Evolutionary conservation across 1,140 invertebrate genomes (phyloP).

Genomic region (Aphaenogaster ashmeadi): DNA sequence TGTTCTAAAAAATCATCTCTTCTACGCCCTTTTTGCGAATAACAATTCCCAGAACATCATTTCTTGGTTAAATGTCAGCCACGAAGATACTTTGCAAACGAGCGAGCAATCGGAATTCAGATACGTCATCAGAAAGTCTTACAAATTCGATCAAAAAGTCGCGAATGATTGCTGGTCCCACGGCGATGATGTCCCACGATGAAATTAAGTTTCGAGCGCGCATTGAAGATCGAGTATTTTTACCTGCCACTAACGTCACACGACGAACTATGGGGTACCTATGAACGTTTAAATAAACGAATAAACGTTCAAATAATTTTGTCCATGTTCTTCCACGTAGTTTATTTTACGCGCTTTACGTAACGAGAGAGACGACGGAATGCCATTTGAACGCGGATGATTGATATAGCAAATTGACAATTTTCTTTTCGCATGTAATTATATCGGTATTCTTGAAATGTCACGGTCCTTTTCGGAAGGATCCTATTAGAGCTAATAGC

Average conservation of each 20-base stretch:
- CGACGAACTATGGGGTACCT: neutral
- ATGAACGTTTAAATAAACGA: constrained; percentile 19
- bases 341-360: neutral
- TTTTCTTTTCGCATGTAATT: neutral
- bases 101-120: neutral
- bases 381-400: neutral
- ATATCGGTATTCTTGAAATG: neutral
- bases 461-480: neutral
- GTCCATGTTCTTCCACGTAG: neutral
- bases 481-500: neutral
- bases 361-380: neutral
- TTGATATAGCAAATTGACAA: neutral
- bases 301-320: neutral
- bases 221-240: neutral
- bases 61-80: neutral
- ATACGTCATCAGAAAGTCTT: constrained; percentile 8
- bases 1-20: neutral
- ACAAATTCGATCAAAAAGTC: constrained; percentile 34
- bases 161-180: neutral
- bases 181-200: neutral
- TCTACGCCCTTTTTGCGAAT: neutral
- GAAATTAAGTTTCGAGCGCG: neutral
- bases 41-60: neutral
- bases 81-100: neutral
- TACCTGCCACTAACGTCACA: neutral